Percentiles rank a stretch among this genome's conserved stretches.
These are phyloP conservation scores for Corella eumyota DNA, from an alignment of 23 tunicate genomes.

Conservation along the genomic window DNA sequence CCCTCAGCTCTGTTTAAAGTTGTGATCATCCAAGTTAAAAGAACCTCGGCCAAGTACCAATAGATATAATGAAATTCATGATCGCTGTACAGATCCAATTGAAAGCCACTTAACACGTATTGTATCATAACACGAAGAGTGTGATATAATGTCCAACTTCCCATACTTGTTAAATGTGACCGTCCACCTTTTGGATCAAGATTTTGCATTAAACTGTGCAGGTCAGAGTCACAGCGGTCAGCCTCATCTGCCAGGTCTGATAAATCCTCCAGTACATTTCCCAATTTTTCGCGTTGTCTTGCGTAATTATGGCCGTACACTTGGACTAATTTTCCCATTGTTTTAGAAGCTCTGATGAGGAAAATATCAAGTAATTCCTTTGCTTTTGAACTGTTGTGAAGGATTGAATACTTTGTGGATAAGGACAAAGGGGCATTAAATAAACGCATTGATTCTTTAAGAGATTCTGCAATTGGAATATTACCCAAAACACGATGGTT, in stretches of 20 bases:
- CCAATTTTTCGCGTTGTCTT: conserved; percentile 74
- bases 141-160: conserved; percentile 75
- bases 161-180: conserved; percentile 57
- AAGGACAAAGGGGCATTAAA: conserved; percentile 56
- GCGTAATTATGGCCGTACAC: conserved; percentile 90
- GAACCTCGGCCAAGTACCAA: conserved; percentile 78
- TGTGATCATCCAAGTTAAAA: conserved; percentile 63
- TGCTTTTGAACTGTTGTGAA: conserved; percentile 31
- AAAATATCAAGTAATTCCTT: conserved; percentile 44
- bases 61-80: conserved; percentile 88
- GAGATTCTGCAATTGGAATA: conserved; percentile 30
- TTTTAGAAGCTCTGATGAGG: conserved; percentile 56
- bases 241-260: conserved; percentile 46
- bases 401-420: conserved; percentile 28
- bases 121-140: conserved; percentile 62
- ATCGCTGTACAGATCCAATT: conserved; percentile 74
- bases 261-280: conserved; percentile 59
- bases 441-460: conserved; percentile 68
- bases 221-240: conserved; percentile 65
- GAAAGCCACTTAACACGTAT: conserved; percentile 75
- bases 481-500: conserved; percentile 42
- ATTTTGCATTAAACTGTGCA: conserved; percentile 30
- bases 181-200: conserved; percentile 13
- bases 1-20: conserved; percentile 62
- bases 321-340: conserved; percentile 47